A percentile compares a stretch with the other conserved stretches of the same genome.
Conservation (phyloP, 1,140 invertebrate genomes). For the Brachionus asplanchnoidis region DNA sequence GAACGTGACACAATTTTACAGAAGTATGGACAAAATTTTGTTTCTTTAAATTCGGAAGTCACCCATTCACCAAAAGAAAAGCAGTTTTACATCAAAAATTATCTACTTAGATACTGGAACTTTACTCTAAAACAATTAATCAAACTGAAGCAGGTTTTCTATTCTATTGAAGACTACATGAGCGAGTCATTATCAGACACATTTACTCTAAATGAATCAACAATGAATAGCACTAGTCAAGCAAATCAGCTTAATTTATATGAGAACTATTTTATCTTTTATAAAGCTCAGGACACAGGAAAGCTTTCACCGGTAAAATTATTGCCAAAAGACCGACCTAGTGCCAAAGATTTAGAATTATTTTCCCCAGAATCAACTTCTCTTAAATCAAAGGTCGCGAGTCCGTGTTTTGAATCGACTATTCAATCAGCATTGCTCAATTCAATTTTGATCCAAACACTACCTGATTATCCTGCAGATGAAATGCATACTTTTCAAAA, state of each 20-base stretch:
- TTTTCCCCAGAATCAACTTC: neutral
- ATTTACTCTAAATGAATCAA: neutral
- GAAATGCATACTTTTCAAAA: neutral
- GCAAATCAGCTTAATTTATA: neutral
- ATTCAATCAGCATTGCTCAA: neutral
- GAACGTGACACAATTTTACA: neutral
- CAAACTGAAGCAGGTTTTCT: neutral
- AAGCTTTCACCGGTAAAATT: neutral
- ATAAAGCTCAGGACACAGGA: neutral
- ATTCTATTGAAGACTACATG: neutral
- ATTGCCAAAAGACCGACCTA: neutral
- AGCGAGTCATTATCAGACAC: neutral
- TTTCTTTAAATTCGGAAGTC: neutral
- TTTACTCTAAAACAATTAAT: conserved; percentile 20
- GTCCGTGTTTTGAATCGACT: neutral
- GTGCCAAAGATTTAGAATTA: neutral
- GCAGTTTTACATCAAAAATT: conserved; percentile 8
- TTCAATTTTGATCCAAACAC: neutral
- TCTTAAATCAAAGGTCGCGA: neutral
- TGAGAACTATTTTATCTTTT: neutral
- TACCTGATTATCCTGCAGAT: neutral
- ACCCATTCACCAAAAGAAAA: neutral
- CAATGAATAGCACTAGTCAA: neutral
- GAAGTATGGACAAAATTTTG: neutral
- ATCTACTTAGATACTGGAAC: neutral